phyloP scores from a whole-genome alignment of 2,888 invertebrate species.

The Alsophila aescularia region DNA sequence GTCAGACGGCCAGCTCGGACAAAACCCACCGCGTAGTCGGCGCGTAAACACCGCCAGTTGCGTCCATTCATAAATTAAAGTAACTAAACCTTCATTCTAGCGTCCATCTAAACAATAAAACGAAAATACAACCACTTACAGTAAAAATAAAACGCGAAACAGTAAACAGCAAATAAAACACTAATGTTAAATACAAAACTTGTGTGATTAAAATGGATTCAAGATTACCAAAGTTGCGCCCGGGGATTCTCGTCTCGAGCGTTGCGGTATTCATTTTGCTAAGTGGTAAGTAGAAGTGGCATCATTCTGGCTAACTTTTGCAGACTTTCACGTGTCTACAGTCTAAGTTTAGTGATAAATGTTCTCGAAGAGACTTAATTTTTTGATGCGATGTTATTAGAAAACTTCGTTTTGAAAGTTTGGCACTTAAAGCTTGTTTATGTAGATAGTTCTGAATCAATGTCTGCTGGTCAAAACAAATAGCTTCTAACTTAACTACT shows the following conservation, averaged over 20 bases:
- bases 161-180: constrained; percentile 11
- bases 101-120: constrained; percentile 2
- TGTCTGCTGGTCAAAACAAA: too few relatives aligned
- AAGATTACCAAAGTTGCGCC: constrained; percentile 45
- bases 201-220: constrained; percentile 60
- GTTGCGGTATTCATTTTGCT: constrained; percentile 65
- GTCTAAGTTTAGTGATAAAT: constrained; percentile 56
- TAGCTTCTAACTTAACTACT: too few relatives aligned
- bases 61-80: neutral
- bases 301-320: constrained; percentile 52
- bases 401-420: constrained; percentile 26
- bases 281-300: constrained; percentile 68
- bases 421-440: neutral
- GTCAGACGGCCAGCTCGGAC: constrained; percentile 27
- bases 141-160: neutral
- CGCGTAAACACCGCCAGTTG: constrained; percentile 44
- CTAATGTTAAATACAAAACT: constrained; percentile 34
- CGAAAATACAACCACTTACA: neutral
- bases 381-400: constrained; percentile 42
- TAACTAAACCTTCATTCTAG: too few relatives aligned
- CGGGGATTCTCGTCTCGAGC: constrained; percentile 38
- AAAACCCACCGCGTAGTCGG: constrained; percentile 44
- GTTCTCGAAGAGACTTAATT: constrained; percentile 37
- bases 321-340: constrained; percentile 45
- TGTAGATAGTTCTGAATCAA: neutral